phyloP scores from a whole-genome alignment of 2,113 vertebrate species.

The Sturnira hondurensis region DNA sequence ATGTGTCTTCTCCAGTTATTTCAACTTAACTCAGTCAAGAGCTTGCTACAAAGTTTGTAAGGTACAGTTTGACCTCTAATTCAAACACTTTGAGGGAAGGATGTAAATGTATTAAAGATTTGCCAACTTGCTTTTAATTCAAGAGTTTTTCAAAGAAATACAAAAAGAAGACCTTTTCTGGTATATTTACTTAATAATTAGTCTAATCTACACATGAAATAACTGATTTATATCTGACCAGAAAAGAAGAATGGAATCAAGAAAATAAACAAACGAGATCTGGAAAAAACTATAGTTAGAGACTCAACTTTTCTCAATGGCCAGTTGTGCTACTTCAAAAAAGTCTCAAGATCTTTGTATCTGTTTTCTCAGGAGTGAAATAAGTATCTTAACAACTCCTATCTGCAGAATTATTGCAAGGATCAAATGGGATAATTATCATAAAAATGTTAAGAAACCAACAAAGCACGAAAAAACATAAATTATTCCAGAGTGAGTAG shows the following conservation, averaged over 20 bases:
- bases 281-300: not conserved
- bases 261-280: not conserved
- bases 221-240: not conserved
- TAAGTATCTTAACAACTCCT: not conserved
- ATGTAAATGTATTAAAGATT: not conserved
- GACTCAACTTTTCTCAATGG: not conserved
- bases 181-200: not conserved
- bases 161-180: not conserved
- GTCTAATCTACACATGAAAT: not conserved
- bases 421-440: not conserved
- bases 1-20: not conserved
- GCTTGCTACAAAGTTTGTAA: not conserved
- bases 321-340: not conserved
- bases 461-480: slow-evolving; percentile 18
- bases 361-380: slow-evolving; percentile 12
- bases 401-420: not conserved
- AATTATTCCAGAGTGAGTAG: not conserved
- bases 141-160: not conserved
- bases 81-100: not conserved
- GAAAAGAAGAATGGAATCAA: not conserved
- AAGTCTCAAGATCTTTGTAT: not conserved
- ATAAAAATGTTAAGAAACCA: slow-evolving; percentile 20
- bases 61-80: slow-evolving; percentile 6
- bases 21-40: not conserved
- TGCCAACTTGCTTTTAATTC: not conserved